Evolutionary conservation across 2,888 invertebrate species (phyloP), one percentile per base, ranked within the genome.

Genomic region (Xanthorhoe designata): DNA sequence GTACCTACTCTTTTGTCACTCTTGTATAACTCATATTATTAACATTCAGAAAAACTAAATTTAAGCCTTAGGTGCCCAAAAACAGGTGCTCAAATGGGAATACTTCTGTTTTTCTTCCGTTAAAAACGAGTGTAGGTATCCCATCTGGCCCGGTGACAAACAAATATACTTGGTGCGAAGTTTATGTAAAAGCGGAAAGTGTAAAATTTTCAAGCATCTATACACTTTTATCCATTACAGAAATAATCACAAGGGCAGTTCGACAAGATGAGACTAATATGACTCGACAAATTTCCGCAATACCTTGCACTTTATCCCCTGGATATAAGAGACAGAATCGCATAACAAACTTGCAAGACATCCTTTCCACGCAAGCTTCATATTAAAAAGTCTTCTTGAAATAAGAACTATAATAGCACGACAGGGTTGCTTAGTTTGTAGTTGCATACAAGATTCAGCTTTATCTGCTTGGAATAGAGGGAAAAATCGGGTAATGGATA

Each of bases 261-360:
- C 77, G 90, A 85, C 83, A 79, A 88, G 91, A 92, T 92, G 91
- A 90, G 91, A 76, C 81, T 84, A 84, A 86, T 89, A 88, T 92
- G 92, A 92, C 90, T 90, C 84, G 84, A 84, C 92, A 78, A 84
- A 82, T 87, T 89, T 84, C 69, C 75, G 71, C 70, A 60, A 68
- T 8, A 58, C 32, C 32, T 29, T 54, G 52, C 15, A 61, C 62
- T 57, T 35, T 70, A 69, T 52, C 0, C n/a, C 51, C 19, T 56
- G 8, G 47, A 7, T 1, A 66, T 68, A 72, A 65, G 64, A 56
- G n/a, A 15, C 15, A 68, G 35, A 62, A 49, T 69, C 0, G 49
- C 47, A 61, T 54, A 7, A 8, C 38, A 50, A 53, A 52, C 51
- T 69, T 61, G 54, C 45, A 49, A 66, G 64, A 42, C 13, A 7